phyloP scores from a whole-genome alignment of 2,888 invertebrate species.

The Hemistola chrysoprasaria region DNA sequence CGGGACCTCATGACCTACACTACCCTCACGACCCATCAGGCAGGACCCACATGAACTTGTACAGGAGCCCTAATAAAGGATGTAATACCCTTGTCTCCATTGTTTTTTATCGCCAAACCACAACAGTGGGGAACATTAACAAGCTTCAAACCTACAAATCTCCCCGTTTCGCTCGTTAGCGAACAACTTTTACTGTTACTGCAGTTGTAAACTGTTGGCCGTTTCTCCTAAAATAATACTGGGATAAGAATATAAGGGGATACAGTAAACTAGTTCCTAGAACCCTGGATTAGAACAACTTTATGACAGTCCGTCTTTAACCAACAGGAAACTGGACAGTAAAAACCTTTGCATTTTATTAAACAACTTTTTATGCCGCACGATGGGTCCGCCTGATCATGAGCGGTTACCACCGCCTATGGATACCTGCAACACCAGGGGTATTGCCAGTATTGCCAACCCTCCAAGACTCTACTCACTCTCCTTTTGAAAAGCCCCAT shows the following conservation, averaged over 20 bases:
- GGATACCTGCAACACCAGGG: no score
- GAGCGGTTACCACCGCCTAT: no score
- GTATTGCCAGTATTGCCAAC: no score
- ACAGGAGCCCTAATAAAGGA: constrained; percentile 12
- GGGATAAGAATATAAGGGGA: constrained; percentile 15
- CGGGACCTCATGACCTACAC: no score
- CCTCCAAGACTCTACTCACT: no score
- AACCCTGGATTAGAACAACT: no score
- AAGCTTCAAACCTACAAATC: constrained; percentile 49
- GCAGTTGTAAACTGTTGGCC: constrained; percentile 56
- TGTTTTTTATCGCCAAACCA: constrained; percentile 34
- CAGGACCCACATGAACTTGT: constrained; percentile 2
- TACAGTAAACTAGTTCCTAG: constrained; percentile 14
- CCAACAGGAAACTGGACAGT: no score
- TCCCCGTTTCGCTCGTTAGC: constrained; percentile 51
- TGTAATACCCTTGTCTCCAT: constrained; percentile 26
- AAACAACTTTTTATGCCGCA: no score
- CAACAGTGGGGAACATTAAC: constrained; percentile 42
- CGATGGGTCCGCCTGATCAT: no score
- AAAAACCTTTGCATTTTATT: no score
- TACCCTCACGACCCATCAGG: constrained; percentile 2
- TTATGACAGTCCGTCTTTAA: no score
- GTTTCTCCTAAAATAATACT: constrained; percentile 49
- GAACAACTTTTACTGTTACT: constrained; percentile 58
- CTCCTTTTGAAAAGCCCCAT: no score